Percentiles rank a stretch among this genome's conserved stretches.
phyloP scores from a whole-genome alignment of 1,140 invertebrate species.

The Dreissena rostriformis region DNA sequence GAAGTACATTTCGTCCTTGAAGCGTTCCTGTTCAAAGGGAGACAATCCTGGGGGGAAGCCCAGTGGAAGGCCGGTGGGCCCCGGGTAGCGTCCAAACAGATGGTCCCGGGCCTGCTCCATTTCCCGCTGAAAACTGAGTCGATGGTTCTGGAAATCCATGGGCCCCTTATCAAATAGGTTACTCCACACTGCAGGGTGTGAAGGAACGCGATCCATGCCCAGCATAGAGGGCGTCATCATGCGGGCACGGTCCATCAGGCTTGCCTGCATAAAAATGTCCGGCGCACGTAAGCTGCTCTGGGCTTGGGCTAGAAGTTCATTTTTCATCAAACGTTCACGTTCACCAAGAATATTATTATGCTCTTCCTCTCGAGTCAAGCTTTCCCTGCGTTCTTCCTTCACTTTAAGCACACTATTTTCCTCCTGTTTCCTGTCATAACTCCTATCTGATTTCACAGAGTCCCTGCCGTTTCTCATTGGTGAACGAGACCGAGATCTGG shows the following conservation, averaged over 20 bases:
- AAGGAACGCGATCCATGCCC: conserved; percentile 43
- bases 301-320: conserved; percentile 33
- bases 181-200: conserved; percentile 65
- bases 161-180: conserved; percentile 71
- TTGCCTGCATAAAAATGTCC: conserved; percentile 40
- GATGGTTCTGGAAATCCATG: conserved; percentile 59
- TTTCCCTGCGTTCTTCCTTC: conserved; percentile 71
- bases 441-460: conserved; percentile 58
- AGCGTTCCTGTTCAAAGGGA: conserved; percentile 67
- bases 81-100: conserved; percentile 54
- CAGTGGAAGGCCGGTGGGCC: conserved; percentile 22
- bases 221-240: conserved; percentile 40
- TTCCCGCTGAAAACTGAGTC: conserved; percentile 66
- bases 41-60: conserved; percentile 43
- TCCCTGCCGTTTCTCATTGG: conserved; percentile 73
- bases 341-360: conserved; percentile 10
- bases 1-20: conserved; percentile 68
- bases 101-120: conserved; percentile 64
- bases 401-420: conserved; percentile 66
- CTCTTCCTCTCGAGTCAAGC: conserved; percentile 61
- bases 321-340: conserved; percentile 50
- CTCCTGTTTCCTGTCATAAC: conserved; percentile 59
- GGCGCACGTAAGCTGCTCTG: conserved; percentile 45
- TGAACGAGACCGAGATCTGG: conserved; percentile 69
- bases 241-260: conserved; percentile 61